Conservation (phyloP, 2,113 vertebrate genomes). For the Petromus typicus region DNA sequence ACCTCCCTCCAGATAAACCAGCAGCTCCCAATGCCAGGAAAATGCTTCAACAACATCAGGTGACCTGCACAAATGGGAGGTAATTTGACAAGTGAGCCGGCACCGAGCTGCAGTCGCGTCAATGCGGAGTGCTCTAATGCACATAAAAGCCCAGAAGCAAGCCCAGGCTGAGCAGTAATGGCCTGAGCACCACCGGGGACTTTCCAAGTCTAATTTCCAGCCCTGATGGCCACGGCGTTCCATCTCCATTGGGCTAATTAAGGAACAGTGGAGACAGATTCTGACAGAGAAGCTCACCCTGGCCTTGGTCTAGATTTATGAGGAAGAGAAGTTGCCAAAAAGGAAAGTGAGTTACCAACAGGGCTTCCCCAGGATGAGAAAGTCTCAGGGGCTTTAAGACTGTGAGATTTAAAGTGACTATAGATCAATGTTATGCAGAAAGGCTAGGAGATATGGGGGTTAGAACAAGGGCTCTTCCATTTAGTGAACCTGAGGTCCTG, state of each 20-base stretch:
- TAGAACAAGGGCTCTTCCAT: background rate
- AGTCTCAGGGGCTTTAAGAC: background rate
- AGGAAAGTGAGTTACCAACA: slow-evolving; percentile 9
- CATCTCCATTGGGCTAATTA: slow-evolving; percentile 68
- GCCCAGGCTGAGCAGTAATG: slow-evolving; percentile 65
- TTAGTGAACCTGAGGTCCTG: background rate
- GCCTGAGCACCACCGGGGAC: slow-evolving; percentile 64
- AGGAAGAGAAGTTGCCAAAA: slow-evolving; percentile 58
- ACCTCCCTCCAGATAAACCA: slow-evolving; percentile 42
- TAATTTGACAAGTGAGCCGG: slow-evolving; percentile 65
- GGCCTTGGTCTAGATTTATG: slow-evolving; percentile 62
- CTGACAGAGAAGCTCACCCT: slow-evolving; percentile 52
- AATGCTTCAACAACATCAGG: slow-evolving; percentile 65
- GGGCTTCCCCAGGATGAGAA: slow-evolving; percentile 59
- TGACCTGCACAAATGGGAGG: slow-evolving; percentile 53
- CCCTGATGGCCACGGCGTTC: slow-evolving; percentile 2
- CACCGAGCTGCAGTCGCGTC: slow-evolving; percentile 7
- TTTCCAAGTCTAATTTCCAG: slow-evolving; percentile 69
- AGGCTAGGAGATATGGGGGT: background rate
- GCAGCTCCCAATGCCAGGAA: slow-evolving; percentile 61
- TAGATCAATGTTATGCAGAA: background rate
- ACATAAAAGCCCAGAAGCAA: slow-evolving; percentile 73
- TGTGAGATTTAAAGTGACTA: slow-evolving; percentile 24
- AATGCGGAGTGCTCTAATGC: slow-evolving; percentile 72
- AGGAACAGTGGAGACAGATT: slow-evolving; percentile 59